These are phyloP conservation scores for Brachyptera putata DNA, from an alignment of 2,888 invertebrate genomes.

Conservation along the genomic window DNA sequence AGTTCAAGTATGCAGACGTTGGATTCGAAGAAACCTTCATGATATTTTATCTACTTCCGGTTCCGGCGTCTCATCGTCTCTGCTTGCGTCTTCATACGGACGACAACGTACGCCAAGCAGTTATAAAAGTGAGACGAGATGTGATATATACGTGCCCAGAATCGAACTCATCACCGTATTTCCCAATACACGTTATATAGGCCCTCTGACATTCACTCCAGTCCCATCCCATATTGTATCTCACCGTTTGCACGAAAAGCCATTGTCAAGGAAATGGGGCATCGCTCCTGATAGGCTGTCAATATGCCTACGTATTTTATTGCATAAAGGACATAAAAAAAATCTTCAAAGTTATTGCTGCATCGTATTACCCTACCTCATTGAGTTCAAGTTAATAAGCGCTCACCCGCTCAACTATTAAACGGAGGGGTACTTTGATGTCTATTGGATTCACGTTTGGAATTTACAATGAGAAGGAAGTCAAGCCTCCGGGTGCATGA, in stretches of 20 bases:
- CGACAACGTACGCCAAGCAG: background rate
- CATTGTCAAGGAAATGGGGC: conserved; percentile 8
- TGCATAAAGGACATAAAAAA: conserved; percentile 1
- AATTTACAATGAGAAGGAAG: conserved; percentile 1
- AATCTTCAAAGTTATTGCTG: background rate
- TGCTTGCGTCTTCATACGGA: background rate
- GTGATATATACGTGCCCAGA: conserved; percentile 3
- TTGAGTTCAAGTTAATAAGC: background rate
- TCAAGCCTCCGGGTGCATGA: background rate
- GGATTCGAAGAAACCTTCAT: background rate
- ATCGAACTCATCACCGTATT: conserved; percentile 1
- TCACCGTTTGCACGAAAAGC: background rate
- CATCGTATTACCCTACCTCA: background rate
- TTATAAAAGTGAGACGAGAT: conserved; percentile 10
- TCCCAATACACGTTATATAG: conserved; percentile 21
- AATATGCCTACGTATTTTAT: conserved; percentile 1
- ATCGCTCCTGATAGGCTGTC: background rate
- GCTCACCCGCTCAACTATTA: background rate
- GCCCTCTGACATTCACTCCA: background rate
- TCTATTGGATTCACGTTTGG: conserved; percentile 5
- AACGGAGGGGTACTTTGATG: background rate
- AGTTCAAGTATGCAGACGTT: background rate
- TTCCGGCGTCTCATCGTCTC: background rate
- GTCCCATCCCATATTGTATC: background rate
- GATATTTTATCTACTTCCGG: conserved; percentile 2